These are phyloP conservation scores for Poeciliopsis retropinna DNA, from an alignment of 2,113 vertebrate species.

Conservation along the genomic window DNA sequence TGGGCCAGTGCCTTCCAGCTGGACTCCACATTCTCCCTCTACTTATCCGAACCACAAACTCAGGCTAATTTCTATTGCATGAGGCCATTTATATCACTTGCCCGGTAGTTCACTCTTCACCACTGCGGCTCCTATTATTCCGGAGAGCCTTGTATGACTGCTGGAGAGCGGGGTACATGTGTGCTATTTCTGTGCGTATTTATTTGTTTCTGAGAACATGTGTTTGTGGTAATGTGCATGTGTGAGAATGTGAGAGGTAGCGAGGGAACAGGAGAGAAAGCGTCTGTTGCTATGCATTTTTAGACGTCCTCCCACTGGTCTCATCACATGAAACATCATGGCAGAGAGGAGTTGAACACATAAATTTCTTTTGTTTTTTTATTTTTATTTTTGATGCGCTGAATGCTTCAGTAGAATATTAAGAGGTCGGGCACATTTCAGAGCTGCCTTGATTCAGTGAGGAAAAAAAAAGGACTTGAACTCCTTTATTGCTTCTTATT, in stretches of 20 bases:
- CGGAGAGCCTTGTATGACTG: slow-evolving; percentile 31
- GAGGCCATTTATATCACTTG: slow-evolving; percentile 56
- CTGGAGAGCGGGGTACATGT: slow-evolving; percentile 20
- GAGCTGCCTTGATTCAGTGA: slow-evolving; percentile 20
- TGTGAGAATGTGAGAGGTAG: slow-evolving; percentile 36
- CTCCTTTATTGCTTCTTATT: slow-evolving; percentile 56
- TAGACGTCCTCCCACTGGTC: slow-evolving; percentile 73
- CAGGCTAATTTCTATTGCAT: slow-evolving; percentile 59
- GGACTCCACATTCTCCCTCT: slow-evolving; percentile 22
- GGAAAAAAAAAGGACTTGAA: slow-evolving; percentile 31
- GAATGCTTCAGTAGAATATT: slow-evolving; percentile 21
- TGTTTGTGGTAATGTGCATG: slow-evolving; percentile 39
- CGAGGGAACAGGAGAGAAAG: slow-evolving; percentile 45
- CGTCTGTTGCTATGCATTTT: slow-evolving; percentile 80
- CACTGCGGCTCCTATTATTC: slow-evolving; percentile 50
- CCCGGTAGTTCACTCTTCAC: slow-evolving; percentile 65
- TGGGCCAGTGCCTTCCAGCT: slow-evolving; percentile 39
- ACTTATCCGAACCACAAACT: slow-evolving; percentile 54
- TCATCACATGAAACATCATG: slow-evolving; percentile 64
- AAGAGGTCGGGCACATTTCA: slow-evolving; percentile 23
- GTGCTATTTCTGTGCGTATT: slow-evolving; percentile 51
- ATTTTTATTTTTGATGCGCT: slow-evolving; percentile 34
- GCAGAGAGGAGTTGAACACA: slow-evolving; percentile 57
- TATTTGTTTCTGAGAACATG: slow-evolving; percentile 45
- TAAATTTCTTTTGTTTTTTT: slow-evolving; percentile 14